Conservation (phyloP, 1,140 invertebrate genomes). For the Streblospio benedicti region DNA sequence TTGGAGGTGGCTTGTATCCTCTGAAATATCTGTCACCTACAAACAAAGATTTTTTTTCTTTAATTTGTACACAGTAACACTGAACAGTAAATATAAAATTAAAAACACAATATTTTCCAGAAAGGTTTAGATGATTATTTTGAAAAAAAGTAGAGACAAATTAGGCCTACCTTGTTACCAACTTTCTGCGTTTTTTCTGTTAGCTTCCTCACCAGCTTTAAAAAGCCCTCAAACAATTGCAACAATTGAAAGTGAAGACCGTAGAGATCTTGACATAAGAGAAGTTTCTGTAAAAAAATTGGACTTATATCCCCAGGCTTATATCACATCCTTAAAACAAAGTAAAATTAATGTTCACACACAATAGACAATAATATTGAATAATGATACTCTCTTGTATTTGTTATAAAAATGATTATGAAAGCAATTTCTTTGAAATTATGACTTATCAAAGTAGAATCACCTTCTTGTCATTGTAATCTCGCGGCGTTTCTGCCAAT, state of each 20-base stretch:
- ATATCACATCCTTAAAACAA: not conserved
- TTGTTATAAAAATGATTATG: not conserved
- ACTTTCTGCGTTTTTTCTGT: slow-evolving; percentile 48
- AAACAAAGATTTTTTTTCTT: not conserved
- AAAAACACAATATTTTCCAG: no score
- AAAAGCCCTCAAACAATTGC: slow-evolving; percentile 79
- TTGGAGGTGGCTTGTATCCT: not conserved
- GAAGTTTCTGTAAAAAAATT: slow-evolving; percentile 46
- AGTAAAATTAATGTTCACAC: not conserved
- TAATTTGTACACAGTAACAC: not conserved
- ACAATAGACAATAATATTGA: not conserved
- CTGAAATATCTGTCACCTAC: not conserved
- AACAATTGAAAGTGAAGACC: slow-evolving; percentile 89
- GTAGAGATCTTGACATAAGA: slow-evolving; percentile 75
- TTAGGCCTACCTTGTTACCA: slow-evolving; percentile 25
- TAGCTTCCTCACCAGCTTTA: slow-evolving; percentile 75
- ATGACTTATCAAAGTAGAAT: not conserved
- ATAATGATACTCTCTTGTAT: no score
- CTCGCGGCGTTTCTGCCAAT: not conserved
- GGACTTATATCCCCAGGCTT: no score
- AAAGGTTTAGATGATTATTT: no score
- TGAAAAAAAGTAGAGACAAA: not conserved
- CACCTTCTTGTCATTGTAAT: not conserved
- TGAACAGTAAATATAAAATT: not conserved
- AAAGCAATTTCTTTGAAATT: not conserved